phyloP scores from a whole-genome alignment of 2,797 vertebrate species.

The Myotis pilosus region DNA sequence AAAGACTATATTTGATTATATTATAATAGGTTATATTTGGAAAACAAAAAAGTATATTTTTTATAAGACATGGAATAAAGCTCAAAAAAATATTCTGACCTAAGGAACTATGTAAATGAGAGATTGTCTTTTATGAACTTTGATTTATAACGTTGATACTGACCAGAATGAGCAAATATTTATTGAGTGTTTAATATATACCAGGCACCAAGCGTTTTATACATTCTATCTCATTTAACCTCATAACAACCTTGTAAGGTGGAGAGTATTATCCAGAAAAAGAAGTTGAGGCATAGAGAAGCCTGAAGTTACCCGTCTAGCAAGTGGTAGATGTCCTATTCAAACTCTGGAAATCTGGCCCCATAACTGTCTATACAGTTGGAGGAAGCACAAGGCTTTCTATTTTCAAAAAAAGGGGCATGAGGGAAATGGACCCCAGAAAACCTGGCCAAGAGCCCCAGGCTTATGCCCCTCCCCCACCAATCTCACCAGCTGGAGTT shows the following conservation, averaged over 20 bases:
- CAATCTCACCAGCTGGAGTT: background rate
- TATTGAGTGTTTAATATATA: background rate
- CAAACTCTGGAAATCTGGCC: background rate
- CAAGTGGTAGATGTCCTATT: background rate
- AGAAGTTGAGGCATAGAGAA: background rate
- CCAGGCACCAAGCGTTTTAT: background rate
- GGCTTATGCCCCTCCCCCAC: background rate
- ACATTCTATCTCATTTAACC: background rate
- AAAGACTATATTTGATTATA: background rate
- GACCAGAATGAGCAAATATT: background rate
- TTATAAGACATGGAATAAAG: background rate
- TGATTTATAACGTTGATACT: background rate
- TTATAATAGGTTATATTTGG: slow-evolving; percentile 7
- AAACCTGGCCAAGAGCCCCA: background rate
- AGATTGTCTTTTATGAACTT: background rate
- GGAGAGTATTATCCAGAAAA: background rate
- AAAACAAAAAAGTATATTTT: background rate
- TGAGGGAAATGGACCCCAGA: background rate
- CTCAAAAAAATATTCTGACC: background rate
- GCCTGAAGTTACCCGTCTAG: background rate
- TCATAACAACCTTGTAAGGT: background rate
- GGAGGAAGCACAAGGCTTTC: background rate
- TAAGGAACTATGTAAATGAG: background rate
- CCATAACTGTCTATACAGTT: background rate
- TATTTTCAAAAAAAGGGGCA: background rate